phyloP scores from a whole-genome alignment of 1,140 invertebrate genomes.

The Caenorhabditis latens region DNA sequence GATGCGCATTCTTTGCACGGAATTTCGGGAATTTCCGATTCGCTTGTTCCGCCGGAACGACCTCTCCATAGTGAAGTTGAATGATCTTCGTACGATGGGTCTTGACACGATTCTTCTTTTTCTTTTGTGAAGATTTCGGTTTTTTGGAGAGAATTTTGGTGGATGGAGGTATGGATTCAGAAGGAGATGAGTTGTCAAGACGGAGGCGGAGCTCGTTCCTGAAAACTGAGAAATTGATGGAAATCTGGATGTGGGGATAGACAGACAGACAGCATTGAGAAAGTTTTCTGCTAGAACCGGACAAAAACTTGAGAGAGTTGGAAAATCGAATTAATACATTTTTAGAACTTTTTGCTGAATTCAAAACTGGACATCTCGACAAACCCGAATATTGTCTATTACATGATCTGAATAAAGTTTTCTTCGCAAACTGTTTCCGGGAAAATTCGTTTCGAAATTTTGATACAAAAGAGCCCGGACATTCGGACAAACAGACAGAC shows the following conservation, averaged over 20 bases:
- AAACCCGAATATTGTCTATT: too few relatives aligned
- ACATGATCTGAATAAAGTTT: too few relatives aligned
- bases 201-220: constrained; percentile 23
- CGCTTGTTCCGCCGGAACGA: neutral
- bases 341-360: too few relatives aligned
- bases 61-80: constrained; percentile 33
- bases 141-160: neutral
- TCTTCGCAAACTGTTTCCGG: too few relatives aligned
- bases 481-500: too few relatives aligned
- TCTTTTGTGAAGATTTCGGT: neutral
- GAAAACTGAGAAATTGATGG: neutral
- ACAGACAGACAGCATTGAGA: too few relatives aligned
- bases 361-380: too few relatives aligned
- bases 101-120: constrained; percentile 37
- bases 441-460: too few relatives aligned
- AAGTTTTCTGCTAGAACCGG: too few relatives aligned
- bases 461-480: too few relatives aligned
- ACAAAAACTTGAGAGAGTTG: too few relatives aligned
- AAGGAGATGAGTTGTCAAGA: neutral
- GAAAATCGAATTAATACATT: too few relatives aligned
- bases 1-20: constrained; percentile 4
- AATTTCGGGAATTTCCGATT: constrained; percentile 42
- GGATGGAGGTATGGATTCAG: constrained; percentile 2
- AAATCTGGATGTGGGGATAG: neutral
- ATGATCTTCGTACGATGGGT: constrained; percentile 31